phyloP scores from a whole-genome alignment of 2,797 vertebrate genomes.

The Apogon hyalosoma region DNA sequence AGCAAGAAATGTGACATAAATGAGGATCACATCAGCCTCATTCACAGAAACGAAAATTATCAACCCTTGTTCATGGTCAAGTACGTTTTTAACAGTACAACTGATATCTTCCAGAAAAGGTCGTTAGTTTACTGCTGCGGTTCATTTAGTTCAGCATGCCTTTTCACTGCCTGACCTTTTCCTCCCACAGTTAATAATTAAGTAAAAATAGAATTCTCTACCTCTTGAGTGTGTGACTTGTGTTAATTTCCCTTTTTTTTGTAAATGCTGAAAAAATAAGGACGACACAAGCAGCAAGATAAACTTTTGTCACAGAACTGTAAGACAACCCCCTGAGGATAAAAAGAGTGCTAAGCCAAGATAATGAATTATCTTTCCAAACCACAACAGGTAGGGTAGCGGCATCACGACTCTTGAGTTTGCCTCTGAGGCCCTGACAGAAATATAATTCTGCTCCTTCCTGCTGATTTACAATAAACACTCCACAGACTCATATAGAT shows the following conservation, averaged over 20 bases:
- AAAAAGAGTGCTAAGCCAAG: slow-evolving; percentile 26
- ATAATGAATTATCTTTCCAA: slow-evolving; percentile 48
- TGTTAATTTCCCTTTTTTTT: slow-evolving; percentile 15
- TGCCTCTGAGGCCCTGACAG: slow-evolving; percentile 49
- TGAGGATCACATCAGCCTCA: too few relatives aligned
- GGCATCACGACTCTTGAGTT: slow-evolving; percentile 38
- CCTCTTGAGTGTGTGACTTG: background rate
- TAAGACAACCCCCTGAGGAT: slow-evolving; percentile 27
- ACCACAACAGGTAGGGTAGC: slow-evolving; percentile 23
- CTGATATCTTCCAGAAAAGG: slow-evolving; percentile 1
- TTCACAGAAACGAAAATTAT: background rate
- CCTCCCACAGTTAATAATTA: slow-evolving; percentile 10
- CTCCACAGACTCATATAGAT: slow-evolving; percentile 35
- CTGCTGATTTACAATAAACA: slow-evolving; percentile 63
- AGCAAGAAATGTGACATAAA: too few relatives aligned
- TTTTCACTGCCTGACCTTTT: slow-evolving; percentile 33
- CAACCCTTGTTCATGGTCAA: background rate
- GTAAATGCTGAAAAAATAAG: background rate
- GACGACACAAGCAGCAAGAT: slow-evolving; percentile 4
- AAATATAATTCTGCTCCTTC: slow-evolving; percentile 51
- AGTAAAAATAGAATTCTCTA: slow-evolving; percentile 10
- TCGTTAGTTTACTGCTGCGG: slow-evolving; percentile 19
- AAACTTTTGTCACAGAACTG: slow-evolving; percentile 31
- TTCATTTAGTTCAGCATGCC: slow-evolving; percentile 22
- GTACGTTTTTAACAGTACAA: slow-evolving; percentile 2